Conservation (phyloP, 1,140 invertebrate genomes). For the Drosophila bifasciata region DNA sequence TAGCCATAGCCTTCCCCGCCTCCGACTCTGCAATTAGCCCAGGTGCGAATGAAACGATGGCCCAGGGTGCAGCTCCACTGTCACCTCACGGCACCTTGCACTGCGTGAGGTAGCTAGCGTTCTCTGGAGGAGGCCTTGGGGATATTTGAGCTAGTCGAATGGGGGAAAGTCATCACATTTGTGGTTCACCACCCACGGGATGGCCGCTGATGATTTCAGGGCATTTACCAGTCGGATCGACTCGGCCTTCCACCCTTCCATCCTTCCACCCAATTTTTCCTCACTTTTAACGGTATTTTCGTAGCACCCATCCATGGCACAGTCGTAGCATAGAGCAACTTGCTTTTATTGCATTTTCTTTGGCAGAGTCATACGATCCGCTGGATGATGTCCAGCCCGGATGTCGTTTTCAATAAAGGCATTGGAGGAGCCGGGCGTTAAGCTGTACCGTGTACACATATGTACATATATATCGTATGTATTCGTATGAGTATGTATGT, state of each 20-base stretch:
- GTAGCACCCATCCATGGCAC: conserved; percentile 2
- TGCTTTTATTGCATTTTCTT: conserved; percentile 75
- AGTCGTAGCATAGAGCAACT: conserved; percentile 10
- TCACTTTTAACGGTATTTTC: conserved; percentile 47
- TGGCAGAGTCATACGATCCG: conserved; percentile 31
- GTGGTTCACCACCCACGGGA: conserved; percentile 1
- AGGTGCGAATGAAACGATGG: conserved; percentile 24
- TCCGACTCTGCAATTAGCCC: conserved; percentile 8
- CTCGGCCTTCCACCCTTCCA: not conserved
- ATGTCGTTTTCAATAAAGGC: conserved; percentile 78
- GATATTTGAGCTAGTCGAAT: too few relatives aligned
- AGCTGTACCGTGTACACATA: conserved; percentile 39
- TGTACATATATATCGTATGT: too few relatives aligned
- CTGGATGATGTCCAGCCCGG: conserved; percentile 53
- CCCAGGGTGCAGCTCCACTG: conserved; percentile 4
- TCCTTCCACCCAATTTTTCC: conserved; percentile 14
- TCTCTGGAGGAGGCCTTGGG: too few relatives aligned
- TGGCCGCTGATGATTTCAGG: not conserved
- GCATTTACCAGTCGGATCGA: conserved; percentile 4
- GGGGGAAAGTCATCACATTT: not conserved
- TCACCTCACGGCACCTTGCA: too few relatives aligned
- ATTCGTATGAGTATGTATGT: conserved; percentile 9
- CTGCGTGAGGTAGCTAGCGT: too few relatives aligned
- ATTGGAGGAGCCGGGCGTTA: conserved; percentile 55
- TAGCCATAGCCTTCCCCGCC: conserved; percentile 5